Conservation (phyloP, 2,113 vertebrate species). For the Lethenteron reissneri region DNA sequence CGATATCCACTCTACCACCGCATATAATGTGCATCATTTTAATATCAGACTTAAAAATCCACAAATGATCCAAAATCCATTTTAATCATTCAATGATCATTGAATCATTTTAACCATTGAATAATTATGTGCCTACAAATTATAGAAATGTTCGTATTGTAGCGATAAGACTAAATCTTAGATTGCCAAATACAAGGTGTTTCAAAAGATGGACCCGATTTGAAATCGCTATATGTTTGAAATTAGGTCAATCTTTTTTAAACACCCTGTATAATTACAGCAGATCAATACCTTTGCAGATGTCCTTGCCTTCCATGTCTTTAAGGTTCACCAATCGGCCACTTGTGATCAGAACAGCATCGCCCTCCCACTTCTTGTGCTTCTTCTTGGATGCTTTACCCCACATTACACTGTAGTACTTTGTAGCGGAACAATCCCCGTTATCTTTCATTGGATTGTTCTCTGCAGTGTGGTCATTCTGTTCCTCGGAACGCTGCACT, state of each 20-base stretch:
- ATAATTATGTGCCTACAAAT: not conserved
- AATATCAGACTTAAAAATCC: too few species aligned
- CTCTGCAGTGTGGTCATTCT: too few species aligned
- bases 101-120: not conserved
- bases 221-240: too few species aligned
- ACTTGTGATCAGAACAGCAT: conserved; percentile 57
- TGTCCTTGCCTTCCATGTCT: conserved; percentile 82
- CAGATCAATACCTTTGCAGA: conserved; percentile 52
- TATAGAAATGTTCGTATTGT: not conserved
- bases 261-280: not conserved
- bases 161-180: not conserved
- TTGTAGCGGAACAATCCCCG: conserved; percentile 9
- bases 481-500: too few species aligned
- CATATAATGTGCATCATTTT: too few species aligned
- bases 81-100: too few species aligned
- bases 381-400: conserved; percentile 91
- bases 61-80: too few species aligned
- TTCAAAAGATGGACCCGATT: not conserved
- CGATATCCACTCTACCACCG: too few species aligned
- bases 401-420: conserved; percentile 79
- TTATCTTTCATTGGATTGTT: too few species aligned
- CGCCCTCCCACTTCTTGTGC: conserved; percentile 92
- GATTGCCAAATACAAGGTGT: not conserved
- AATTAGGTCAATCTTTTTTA: too few species aligned
- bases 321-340: conserved; percentile 54